Evolutionary conservation across 92 coral and sea anemone species (phyloP), one percentile per base, ranked within the genome.

Genomic region (Ricordea florida): DNA sequence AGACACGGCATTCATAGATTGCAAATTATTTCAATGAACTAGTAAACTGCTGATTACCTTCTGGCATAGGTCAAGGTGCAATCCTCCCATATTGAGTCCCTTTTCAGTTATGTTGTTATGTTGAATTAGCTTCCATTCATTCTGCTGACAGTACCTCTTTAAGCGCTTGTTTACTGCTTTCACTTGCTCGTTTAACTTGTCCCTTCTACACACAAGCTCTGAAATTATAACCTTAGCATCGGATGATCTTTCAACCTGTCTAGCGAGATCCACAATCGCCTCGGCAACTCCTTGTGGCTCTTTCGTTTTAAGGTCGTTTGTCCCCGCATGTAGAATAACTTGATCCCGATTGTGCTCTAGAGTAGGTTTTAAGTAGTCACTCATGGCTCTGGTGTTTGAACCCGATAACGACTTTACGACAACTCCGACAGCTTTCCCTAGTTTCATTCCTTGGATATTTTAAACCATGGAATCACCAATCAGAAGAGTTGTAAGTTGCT

Each of bases 191-290:
- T 44, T 77, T 45, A 84, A 66, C 14, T 47, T 7, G 63, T 69
- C 69, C 35, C 49, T 38, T 27, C 72, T 30, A 10, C 65, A 57
- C 10, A 73, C 18, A 34, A 84, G 71, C 41, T 79, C 78, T 11
- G 84, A 83, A n/a, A 83, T 35, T 30, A 43, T 41, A 26, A 76
- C 79, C 34, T 15, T 21, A 15, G 79, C 69, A 10, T 76, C 61
- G 21, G 63, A 48, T 16, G 79, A 33, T 10, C 26, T 63, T n/a
- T 65, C 67, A 17, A 79, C 42, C 25, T 57, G 29, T 52, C 77
- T 67, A 26, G 68, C 78, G 17, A 85, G 73, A 52, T 63, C 80
- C 25, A 82, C 76, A 47, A 82, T 82, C 40, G 65, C 42, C 46
- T 82, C 78, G 31, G 82, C 82, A 69, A 72, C 74, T 18, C 50